Conservation (phyloP, 1,140 invertebrate species). For the Calycopis cecrops region DNA sequence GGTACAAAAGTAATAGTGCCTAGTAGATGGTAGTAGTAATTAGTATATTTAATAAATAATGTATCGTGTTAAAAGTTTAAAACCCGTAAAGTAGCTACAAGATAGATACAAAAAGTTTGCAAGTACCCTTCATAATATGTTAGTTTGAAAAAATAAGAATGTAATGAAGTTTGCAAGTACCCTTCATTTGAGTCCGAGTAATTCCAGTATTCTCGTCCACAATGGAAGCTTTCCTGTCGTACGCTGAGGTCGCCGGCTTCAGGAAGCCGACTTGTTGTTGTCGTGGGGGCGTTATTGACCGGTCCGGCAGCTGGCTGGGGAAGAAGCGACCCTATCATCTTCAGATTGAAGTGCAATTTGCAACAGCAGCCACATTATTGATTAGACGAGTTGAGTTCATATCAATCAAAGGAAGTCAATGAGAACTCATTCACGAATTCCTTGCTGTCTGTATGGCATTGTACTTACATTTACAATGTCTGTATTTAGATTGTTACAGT, state of each 20-base stretch:
- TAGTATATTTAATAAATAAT: too few relatives aligned
- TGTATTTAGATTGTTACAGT: too few relatives aligned
- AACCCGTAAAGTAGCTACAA: too few relatives aligned
- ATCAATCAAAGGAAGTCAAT: conserved; percentile 12
- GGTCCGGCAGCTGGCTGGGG: conserved; percentile 43
- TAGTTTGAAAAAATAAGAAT: too few relatives aligned
- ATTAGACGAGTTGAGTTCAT: conserved; percentile 7
- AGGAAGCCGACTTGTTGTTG: conserved; percentile 62
- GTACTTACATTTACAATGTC: not conserved
- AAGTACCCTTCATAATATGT: too few relatives aligned
- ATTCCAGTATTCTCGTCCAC: conserved; percentile 77
- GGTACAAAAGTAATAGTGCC: too few relatives aligned
- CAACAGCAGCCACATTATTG: not conserved
- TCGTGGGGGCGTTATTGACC: conserved; percentile 35
- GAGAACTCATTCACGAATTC: conserved; percentile 4
- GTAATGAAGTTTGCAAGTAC: too few relatives aligned
- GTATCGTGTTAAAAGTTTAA: too few relatives aligned
- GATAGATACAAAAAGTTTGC: too few relatives aligned
- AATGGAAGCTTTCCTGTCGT: conserved; percentile 63
- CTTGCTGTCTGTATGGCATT: not conserved
- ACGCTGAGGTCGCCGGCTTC: conserved; percentile 56
- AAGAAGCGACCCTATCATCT: conserved; percentile 2
- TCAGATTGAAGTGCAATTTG: not conserved
- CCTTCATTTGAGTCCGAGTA: conserved; percentile 86
- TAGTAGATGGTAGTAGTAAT: too few relatives aligned